phyloP scores from a whole-genome alignment of 2,113 vertebrate genomes.

The Ammodytes marinus region DNA sequence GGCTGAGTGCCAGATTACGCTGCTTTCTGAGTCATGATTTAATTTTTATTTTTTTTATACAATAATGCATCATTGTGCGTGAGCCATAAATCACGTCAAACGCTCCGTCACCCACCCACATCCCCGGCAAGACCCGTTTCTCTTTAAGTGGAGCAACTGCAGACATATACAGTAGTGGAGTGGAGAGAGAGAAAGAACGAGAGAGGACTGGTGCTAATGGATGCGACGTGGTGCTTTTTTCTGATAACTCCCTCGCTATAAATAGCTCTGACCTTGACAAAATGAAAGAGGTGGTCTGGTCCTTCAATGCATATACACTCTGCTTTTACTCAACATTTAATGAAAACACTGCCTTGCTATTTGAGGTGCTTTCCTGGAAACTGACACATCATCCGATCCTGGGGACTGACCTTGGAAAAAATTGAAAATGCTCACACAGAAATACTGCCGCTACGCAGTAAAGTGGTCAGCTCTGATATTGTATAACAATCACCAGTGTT shows the following conservation, averaged over 20 bases:
- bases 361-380: background rate
- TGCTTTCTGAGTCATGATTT: slow-evolving; percentile 54
- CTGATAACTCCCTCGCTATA: slow-evolving; percentile 38
- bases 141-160: slow-evolving; percentile 16
- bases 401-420: background rate
- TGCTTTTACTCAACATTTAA: slow-evolving; percentile 39
- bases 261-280: slow-evolving; percentile 62
- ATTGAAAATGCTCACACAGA: background rate
- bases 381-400: background rate
- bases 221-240: slow-evolving; percentile 23
- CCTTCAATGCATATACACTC: slow-evolving; percentile 14
- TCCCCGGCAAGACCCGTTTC: background rate
- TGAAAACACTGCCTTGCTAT: slow-evolving; percentile 24
- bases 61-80: slow-evolving; percentile 23
- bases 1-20: slow-evolving; percentile 57
- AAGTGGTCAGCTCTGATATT: background rate
- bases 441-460: background rate
- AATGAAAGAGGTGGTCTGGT: background rate
- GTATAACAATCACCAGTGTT: background rate
- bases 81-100: slow-evolving; percentile 16
- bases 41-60: background rate
- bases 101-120: slow-evolving; percentile 9
- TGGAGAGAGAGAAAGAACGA: background rate
- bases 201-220: slow-evolving; percentile 23
- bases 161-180: background rate